Evolutionary conservation across 2,888 invertebrate genomes (phyloP), one percentile per base, ranked within the genome.

Genomic region (Drosophila vallismaia): DNA sequence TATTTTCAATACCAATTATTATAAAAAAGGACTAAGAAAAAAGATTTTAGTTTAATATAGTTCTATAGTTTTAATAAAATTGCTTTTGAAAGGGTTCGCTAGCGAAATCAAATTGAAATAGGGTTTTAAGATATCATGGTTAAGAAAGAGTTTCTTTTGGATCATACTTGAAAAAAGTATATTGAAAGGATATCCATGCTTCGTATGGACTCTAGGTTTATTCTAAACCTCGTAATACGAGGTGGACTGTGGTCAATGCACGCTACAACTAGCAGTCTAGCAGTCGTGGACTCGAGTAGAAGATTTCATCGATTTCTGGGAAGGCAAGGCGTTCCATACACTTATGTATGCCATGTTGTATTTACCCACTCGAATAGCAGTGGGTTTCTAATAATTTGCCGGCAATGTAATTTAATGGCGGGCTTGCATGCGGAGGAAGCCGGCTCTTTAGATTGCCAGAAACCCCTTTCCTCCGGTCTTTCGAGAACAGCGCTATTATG

Each of bases 191-290:
- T 38, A 67, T 67, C 2, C 19, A 10, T 2, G 26, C 4, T 70
- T 67, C 67, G 50, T 7, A 19, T 19, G n/a, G 26, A 9, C 26
- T 4, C 12, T 14, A 9, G 28, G 24, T 24, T n/a, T 10, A 24
- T 3, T 31, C 14, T 50, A 28, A 45, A 70, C 45, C 50, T 57
- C 59, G 68, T 68, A 49, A 71, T 71, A 62, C 69, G 56, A 67
- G 33, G 29, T 19, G 69, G 44, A 52, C 57, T 64, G 64, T 89
- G 89, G 90, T 88, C 90, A 88, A 87, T 83, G 89, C 90, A 89
- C 90, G 90, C 90, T 76, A 88, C 48, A 38, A 31, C 49, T 45
- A 66, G 60, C 53, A 38, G 58, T 29, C 48, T 45, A 66, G 60
- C 53, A 38, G 58, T 29, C 48, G 48, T 14, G 12, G 29, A 58